phyloP scores from a whole-genome alignment of 2,888 invertebrate species.

The Chaetoderma sp. region DNA sequence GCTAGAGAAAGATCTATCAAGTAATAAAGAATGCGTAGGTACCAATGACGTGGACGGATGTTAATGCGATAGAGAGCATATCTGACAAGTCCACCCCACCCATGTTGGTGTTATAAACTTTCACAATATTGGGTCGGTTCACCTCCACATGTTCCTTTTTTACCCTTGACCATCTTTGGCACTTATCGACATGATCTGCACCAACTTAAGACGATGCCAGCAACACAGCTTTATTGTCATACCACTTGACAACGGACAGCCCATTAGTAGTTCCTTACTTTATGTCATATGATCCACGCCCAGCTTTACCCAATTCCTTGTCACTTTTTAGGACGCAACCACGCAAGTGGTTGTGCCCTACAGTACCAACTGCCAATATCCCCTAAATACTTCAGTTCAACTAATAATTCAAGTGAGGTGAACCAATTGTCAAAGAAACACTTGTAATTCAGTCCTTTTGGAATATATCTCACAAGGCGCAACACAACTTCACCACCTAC shows the following conservation, averaged over 20 bases:
- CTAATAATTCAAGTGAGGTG: not conserved
- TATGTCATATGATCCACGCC: constrained; percentile 12
- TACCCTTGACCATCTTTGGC: not conserved
- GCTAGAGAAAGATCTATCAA: constrained; percentile 10
- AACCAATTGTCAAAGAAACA: constrained; percentile 17
- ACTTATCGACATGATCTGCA: not conserved
- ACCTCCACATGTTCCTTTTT: constrained; percentile 7
- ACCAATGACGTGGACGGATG: not conserved
- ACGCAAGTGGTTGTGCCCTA: constrained; percentile 1
- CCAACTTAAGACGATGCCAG: constrained; percentile 10
- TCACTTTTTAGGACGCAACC: not conserved
- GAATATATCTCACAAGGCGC: not conserved
- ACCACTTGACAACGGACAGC: constrained; percentile 20
- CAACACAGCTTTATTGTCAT: constrained; percentile 22
- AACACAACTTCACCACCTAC: constrained; percentile 13
- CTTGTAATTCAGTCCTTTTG: constrained; percentile 11
- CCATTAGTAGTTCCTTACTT: not conserved
- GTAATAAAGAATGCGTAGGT: not conserved
- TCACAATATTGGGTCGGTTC: constrained; percentile 2
- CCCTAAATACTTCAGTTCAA: not conserved
- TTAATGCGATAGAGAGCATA: constrained; percentile 9
- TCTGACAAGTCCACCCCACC: constrained; percentile 18
- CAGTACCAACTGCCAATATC: not conserved
- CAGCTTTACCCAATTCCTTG: constrained; percentile 16
- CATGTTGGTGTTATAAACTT: constrained; percentile 14